phyloP scores from a whole-genome alignment of 1,140 invertebrate species.

The Cyclargus thomasi region DNA sequence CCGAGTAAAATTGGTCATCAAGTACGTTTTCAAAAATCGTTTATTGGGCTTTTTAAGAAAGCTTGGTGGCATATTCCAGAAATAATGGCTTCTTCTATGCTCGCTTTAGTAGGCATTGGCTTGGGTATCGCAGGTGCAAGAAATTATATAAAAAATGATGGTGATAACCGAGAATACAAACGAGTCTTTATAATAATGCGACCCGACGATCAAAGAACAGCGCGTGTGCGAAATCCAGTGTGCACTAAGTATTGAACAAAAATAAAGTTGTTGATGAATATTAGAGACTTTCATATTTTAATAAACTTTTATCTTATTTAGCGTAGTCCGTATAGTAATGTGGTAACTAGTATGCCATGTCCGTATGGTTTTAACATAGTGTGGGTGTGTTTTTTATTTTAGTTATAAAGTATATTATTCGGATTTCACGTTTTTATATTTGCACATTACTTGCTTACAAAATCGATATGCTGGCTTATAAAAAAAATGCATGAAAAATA shows the following conservation, averaged over 20 bases:
- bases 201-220: constrained; percentile 63
- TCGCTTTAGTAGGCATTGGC: constrained; percentile 68
- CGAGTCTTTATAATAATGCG: constrained; percentile 66
- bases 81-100: constrained; percentile 69
- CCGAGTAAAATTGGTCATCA: constrained; percentile 50
- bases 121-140: constrained; percentile 42
- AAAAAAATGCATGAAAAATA: too few relatives aligned
- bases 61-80: constrained; percentile 79
- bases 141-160: constrained; percentile 65
- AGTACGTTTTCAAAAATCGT: constrained; percentile 45
- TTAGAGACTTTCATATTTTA: too few relatives aligned
- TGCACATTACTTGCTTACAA: too few relatives aligned
- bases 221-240: constrained; percentile 48
- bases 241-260: constrained; percentile 24
- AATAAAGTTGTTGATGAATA: too few relatives aligned
- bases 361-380: too few relatives aligned
- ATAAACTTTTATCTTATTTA: too few relatives aligned
- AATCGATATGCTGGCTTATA: too few relatives aligned
- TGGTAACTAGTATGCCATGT: too few relatives aligned
- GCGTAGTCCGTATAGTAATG: too few relatives aligned
- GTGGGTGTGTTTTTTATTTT: too few relatives aligned
- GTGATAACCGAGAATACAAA: constrained; percentile 72
- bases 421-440: too few relatives aligned
- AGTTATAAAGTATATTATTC: too few relatives aligned
- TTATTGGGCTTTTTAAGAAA: constrained; percentile 64